Evolutionary conservation across 2,797 vertebrate species (phyloP).

Genomic region (Spinibarbus caldwelli): DNA sequence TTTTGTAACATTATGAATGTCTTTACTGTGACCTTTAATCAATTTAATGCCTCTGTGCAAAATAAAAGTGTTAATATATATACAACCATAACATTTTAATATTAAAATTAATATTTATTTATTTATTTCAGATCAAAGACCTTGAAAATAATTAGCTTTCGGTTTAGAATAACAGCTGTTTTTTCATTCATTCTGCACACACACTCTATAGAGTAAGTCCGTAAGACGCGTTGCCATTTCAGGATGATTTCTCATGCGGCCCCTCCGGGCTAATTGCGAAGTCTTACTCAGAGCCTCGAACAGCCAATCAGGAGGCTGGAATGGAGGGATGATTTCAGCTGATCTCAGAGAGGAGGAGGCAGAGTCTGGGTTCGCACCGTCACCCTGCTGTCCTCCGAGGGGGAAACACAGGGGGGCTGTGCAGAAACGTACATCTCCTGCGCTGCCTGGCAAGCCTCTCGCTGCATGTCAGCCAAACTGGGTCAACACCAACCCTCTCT

Average conservation of each 20-base stretch:
- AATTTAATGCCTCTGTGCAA: no score
- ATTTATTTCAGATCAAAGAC: not conserved
- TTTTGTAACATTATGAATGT: not conserved
- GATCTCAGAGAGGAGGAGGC: constrained; percentile 50
- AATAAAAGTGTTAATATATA: no score
- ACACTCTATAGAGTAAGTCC: constrained; percentile 12
- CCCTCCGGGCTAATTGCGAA: constrained; percentile 54
- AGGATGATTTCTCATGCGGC: constrained; percentile 55
- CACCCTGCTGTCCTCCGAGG: constrained; percentile 39
- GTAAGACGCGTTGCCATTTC: constrained; percentile 37
- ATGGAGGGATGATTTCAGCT: constrained; percentile 47
- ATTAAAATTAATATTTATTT: not conserved
- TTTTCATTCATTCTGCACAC: not conserved
- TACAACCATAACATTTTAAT: not conserved
- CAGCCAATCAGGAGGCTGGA: constrained; percentile 53
- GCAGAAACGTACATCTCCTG: constrained; percentile 68
- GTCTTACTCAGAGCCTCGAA: constrained; percentile 43
- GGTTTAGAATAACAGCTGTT: not conserved
- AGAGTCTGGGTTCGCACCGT: constrained; percentile 32
- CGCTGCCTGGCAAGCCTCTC: constrained; percentile 75
- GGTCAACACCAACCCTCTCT: constrained; percentile 69
- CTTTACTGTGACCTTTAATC: not conserved
- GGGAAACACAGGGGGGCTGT: constrained; percentile 60
- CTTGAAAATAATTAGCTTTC: not conserved
- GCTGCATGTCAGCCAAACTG: constrained; percentile 78